Evolutionary conservation across 2,113 vertebrate species (phyloP).

Genomic region (Nematolebias whitei): DNA sequence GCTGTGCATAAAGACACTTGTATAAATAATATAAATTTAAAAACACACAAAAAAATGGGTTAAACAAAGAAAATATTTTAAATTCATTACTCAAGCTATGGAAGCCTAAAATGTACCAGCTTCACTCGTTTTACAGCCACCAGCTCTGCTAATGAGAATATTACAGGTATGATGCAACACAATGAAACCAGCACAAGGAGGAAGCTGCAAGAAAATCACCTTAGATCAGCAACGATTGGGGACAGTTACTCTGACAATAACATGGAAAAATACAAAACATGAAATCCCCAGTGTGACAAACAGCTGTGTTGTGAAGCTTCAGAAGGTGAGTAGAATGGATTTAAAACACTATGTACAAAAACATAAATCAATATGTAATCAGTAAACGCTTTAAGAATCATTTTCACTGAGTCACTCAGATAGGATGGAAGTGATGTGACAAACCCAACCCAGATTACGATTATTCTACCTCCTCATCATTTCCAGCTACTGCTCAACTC

Average conservation of each 20-base stretch:
- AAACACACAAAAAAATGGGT: no score
- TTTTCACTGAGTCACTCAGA: no score
- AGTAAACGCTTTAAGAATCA: no score
- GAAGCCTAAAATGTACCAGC: conserved; percentile 18
- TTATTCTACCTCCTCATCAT: no score
- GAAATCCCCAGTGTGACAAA: neutral
- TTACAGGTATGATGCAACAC: conserved; percentile 64
- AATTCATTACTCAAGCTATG: conserved; percentile 30
- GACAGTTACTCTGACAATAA: conserved; percentile 10
- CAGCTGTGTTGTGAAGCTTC: neutral
- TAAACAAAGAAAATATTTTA: conserved; percentile 29
- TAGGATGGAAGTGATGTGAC: no score
- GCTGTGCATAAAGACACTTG: neutral
- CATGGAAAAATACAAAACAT: conserved; percentile 1
- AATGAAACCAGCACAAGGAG: conserved; percentile 42
- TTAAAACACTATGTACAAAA: neutral
- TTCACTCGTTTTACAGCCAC: conserved; percentile 18
- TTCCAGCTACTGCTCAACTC: no score
- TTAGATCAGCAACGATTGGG: conserved; percentile 35
- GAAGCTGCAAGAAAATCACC: conserved; percentile 12
- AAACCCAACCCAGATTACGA: no score
- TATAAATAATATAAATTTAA: no score
- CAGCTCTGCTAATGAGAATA: conserved; percentile 28
- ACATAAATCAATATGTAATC: no score
- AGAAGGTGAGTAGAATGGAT: neutral